Evolutionary conservation across 2,113 vertebrate species (phyloP).

Genomic region (Silurus asotus): DNA sequence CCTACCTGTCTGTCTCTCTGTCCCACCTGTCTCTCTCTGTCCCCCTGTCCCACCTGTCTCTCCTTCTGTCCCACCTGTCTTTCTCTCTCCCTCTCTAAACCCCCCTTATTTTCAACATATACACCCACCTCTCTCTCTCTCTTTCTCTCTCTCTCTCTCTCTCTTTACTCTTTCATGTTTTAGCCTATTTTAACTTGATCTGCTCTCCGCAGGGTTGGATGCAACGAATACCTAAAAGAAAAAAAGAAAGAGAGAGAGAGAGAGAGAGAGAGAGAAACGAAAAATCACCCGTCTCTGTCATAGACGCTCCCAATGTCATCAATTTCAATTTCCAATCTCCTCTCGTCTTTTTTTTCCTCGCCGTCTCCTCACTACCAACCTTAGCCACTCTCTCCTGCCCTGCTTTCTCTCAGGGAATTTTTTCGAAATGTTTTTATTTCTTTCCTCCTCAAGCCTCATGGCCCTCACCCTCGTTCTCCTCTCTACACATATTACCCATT

Average conservation of each 20-base stretch:
- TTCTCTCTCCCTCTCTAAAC: not conserved
- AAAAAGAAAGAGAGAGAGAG: conserved; percentile 29
- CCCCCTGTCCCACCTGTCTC: conserved; percentile 47
- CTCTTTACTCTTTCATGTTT: conserved; percentile 58
- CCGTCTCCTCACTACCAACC: conserved; percentile 31
- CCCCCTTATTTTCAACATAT: not conserved
- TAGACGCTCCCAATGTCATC: conserved; percentile 92
- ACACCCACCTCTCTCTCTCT: not conserved
- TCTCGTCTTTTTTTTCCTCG: conserved; percentile 55
- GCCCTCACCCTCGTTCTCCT: conserved; percentile 49
- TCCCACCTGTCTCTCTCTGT: conserved; percentile 36
- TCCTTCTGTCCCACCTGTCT: conserved; percentile 47
- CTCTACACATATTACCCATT: conserved; percentile 72
- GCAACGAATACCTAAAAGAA: conserved; percentile 51
- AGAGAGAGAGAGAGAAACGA: conserved; percentile 39
- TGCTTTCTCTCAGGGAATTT: conserved; percentile 51
- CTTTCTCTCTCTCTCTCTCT: conserved; percentile 44
- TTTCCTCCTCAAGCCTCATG: conserved; percentile 44
- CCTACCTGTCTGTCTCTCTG: not conserved
- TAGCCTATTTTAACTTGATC: conserved; percentile 71
- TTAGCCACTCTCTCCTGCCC: conserved; percentile 50
- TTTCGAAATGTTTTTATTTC: not conserved
- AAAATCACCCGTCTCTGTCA: conserved; percentile 65
- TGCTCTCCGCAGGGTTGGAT: conserved; percentile 70
- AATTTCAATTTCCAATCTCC: conserved; percentile 92